Evolutionary conservation across 1,140 invertebrate species (phyloP), one percentile per base, ranked within the genome.

Genomic region (Psilanteris sp.): DNA sequence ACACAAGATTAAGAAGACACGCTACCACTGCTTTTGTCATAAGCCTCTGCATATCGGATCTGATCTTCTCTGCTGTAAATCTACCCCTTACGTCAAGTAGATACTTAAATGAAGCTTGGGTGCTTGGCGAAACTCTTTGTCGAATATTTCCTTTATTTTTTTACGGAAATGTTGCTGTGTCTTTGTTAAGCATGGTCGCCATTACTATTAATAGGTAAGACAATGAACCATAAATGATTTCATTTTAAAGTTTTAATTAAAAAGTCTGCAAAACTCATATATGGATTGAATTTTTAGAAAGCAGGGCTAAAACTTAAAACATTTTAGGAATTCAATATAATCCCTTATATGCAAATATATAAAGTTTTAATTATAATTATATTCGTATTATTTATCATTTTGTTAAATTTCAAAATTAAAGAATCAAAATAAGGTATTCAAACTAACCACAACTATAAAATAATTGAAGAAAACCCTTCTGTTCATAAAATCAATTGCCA

Each of bases 21-120:
- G 94, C 95, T 31, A 96, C 95, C 1, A 96, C 95, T 0, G 93
- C 94, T 72, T 97, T 97, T 85, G 94, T 96, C 29, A 91, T 96
- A 74, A 96, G 94, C 14, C 89, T 96, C 10, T 94, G 94, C 81
- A 90, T 94, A 73, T 96, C 95, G 2, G 96, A 97, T 87, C 90
- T 96, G 29, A 89, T 96, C 43, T 97, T 96, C 86, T 96, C 94
- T 80, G 90, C 91, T 22, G 91, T 96, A 71, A 96, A 96, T 87
- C 88, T 97, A 68, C 96, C 96, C 0, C 88, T 96, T 27, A 96
- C 94, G 1, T 94, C 94, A 10, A 93, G 92, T 77, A 90, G 95
- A 80, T 96, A 93, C 85, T 93, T 95, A 75, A 90, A 94, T 80
- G 91, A 95, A 87, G 91, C 91, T 50, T 97, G 95, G 95, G 90